Base-by-base conservation (phyloP, 2,888 invertebrate genomes). In the Tenthredo notha region DNA sequence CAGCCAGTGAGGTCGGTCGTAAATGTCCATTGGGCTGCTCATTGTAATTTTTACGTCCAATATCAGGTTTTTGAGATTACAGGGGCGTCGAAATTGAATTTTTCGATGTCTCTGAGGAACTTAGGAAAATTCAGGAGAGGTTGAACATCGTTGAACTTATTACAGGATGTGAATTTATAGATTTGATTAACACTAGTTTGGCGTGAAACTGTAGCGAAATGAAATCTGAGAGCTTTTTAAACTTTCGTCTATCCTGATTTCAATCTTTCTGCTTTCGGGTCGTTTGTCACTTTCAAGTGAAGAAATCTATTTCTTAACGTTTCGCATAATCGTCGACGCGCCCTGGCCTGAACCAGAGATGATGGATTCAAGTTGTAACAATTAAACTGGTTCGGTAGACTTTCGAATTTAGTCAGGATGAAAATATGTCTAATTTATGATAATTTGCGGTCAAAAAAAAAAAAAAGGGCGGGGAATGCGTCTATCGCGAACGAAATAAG, bases 381-480 rank as follows among this genome's bases (percentile, higher is more conserved):
- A 77, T 77, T 77, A 54, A 77, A 50, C 50, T 25, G 25, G 50
- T 67, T 67, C 72, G 43, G 40, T 43, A 74, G 21, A 43, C 40
- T 74, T 74, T 40, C 29, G 54, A 54, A 77, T 43, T 74, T 74
- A 74, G 61, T 58, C 37, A 37, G 80, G 80, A 37, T 61, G 47
- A 67, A 83, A 83, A 83, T 83, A 83, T 83, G 21, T 29, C 67
- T 65, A 83, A 50, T 65, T 83, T 83, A 83, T 83, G 83, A 83
- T 83, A 83, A 83, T 67, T 65, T 83, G 47, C 83, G 47, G 83
- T 83, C 40, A n/a, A 65, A 65, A 50, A 70, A 70, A 43, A n/a
- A 65, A 65, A 50, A 70, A 70, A 43, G 83, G 83, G 83, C 67
- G 83, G 83, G n/a, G 67, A 10, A n/a, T 15, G 1, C n/a, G 21